Conservation (phyloP, 2,888 invertebrate species). For the Schrankia costaestrigalis region DNA sequence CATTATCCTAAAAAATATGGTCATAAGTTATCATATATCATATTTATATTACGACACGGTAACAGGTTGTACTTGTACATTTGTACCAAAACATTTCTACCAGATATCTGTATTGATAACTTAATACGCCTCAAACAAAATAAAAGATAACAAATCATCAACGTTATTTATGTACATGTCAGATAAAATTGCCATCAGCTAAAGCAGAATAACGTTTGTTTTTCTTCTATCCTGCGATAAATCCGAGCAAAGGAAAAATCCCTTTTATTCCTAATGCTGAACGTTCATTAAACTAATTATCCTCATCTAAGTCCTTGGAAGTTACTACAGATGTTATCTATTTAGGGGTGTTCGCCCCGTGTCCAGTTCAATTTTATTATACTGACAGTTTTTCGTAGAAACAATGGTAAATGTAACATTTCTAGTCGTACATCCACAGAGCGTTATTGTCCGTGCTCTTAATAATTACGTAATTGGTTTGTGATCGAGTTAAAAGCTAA, state of each 20-base stretch:
- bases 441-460: conserved; percentile 13
- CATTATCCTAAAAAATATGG: too few species aligned
- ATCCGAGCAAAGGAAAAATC: conserved; percentile 30
- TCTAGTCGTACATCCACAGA: conserved; percentile 4
- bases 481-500: conserved; percentile 7
- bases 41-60: too few species aligned
- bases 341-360: conserved; percentile 40
- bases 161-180: conserved; percentile 6
- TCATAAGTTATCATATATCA: too few species aligned
- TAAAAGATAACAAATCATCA: background rate
- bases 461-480: conserved; percentile 21
- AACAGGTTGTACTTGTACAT: too few species aligned
- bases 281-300: conserved; percentile 65
- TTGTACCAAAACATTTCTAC: too few species aligned
- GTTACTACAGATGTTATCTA: conserved; percentile 54
- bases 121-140: background rate
- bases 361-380: conserved; percentile 62
- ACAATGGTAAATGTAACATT: conserved; percentile 16
- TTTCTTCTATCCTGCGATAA: conserved; percentile 23
- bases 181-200: conserved; percentile 24
- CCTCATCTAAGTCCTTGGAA: conserved; percentile 44
- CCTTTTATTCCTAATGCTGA: conserved; percentile 35
- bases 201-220: conserved; percentile 28
- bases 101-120: too few species aligned
- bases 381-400: conserved; percentile 43